phyloP scores from a whole-genome alignment of 2,797 vertebrate species.

The Dromococcyx pavoninus region DNA sequence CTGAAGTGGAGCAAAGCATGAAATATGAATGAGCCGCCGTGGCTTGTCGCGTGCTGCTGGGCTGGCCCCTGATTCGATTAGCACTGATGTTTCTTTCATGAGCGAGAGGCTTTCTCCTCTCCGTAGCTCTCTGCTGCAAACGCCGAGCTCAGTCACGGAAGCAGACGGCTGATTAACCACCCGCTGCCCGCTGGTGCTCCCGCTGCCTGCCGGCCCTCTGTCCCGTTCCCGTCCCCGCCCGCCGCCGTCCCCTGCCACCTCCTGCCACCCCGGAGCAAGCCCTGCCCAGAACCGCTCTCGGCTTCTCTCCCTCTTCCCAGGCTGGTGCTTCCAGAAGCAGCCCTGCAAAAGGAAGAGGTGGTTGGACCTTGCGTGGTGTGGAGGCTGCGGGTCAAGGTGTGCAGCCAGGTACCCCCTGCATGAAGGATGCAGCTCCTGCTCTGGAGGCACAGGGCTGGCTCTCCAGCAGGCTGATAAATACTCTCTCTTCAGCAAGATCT shows the following conservation, averaged over 20 bases:
- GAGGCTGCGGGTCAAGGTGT: background rate
- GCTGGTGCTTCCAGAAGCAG: background rate
- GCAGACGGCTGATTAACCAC: conserved; percentile 48
- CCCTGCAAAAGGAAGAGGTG: rapidly evolving
- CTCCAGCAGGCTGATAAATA: background rate
- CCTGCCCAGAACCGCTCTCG: background rate
- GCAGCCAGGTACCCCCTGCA: background rate
- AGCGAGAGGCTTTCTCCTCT: conserved; percentile 43
- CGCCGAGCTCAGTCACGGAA: conserved; percentile 59
- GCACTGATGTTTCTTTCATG: conserved; percentile 76
- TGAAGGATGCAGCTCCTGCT: background rate
- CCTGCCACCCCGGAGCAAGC: background rate
- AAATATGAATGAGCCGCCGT: conserved; percentile 39
- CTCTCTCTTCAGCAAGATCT: background rate
- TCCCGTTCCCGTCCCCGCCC: background rate
- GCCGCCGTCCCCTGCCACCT: background rate
- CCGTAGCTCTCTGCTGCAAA: background rate
- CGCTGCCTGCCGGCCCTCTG: background rate
- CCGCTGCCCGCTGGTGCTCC: background rate
- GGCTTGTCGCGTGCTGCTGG: conserved; percentile 42
- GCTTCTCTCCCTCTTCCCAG: background rate
- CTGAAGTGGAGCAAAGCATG: conserved; percentile 42
- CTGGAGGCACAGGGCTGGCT: rapidly evolving
- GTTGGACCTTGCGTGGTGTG: rapidly evolving
- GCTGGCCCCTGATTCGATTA: conserved; percentile 49